phyloP scores from a whole-genome alignment of 2,113 vertebrate genomes.

The Salvator merianae region DNA sequence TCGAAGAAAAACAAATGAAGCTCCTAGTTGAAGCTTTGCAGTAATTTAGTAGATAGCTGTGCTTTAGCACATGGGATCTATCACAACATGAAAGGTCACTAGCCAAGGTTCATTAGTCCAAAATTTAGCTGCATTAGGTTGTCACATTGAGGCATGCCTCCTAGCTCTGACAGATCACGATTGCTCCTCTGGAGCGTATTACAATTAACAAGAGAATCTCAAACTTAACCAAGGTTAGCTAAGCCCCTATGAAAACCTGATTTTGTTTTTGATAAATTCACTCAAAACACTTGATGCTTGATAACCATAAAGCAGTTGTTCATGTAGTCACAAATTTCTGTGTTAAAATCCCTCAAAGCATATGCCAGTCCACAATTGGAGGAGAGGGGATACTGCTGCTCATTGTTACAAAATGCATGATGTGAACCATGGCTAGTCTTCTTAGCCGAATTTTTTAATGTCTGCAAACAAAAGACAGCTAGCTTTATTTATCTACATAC shows the following conservation, averaged over 20 bases:
- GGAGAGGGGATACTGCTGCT: background rate
- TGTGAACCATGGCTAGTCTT: background rate
- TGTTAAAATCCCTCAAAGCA: background rate
- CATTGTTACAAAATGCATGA: background rate
- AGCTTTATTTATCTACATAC: background rate
- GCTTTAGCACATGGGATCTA: slow-evolving; percentile 40
- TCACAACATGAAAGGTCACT: slow-evolving; percentile 36
- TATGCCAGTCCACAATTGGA: background rate
- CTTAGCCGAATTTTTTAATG: background rate
- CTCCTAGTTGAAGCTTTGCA: slow-evolving; percentile 57
- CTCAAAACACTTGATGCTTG: background rate
- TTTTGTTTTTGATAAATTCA: background rate
- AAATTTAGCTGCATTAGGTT: slow-evolving; percentile 25
- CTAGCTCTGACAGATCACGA: background rate
- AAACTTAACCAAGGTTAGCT: slow-evolving; percentile 1
- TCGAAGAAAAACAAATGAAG: slow-evolving; percentile 75
- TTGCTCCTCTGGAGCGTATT: background rate
- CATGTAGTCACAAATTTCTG: background rate
- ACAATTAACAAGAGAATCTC: background rate
- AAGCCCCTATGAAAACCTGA: background rate
- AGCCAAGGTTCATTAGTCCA: slow-evolving; percentile 34
- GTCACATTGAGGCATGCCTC: background rate
- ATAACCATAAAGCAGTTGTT: background rate
- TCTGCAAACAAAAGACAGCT: background rate
- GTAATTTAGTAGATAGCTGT: slow-evolving; percentile 51